phyloP scores from a whole-genome alignment of 2,113 vertebrate species.

The Proterorhinus semilunaris region DNA sequence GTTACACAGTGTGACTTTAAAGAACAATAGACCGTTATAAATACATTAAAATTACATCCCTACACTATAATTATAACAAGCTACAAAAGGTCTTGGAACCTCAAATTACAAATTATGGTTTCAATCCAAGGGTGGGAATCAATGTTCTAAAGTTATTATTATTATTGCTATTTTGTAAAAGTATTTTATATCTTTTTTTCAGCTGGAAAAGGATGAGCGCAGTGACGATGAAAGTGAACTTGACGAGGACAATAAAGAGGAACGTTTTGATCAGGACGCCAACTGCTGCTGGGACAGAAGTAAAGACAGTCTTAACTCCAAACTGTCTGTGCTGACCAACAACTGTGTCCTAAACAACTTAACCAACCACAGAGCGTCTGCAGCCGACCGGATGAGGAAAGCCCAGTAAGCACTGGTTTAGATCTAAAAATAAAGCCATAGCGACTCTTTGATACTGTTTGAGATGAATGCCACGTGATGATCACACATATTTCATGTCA shows the following conservation, averaged over 20 bases:
- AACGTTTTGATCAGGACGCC: conserved; percentile 65
- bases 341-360: conserved; percentile 77
- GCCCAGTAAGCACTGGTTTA: conserved; percentile 39
- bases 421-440: neutral
- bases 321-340: conserved; percentile 58
- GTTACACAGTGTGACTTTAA: too few species aligned
- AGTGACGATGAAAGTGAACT: conserved; percentile 85
- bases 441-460: neutral
- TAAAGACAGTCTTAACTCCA: conserved; percentile 63
- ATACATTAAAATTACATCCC: too few species aligned
- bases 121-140: too few species aligned
- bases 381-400: conserved; percentile 56
- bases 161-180: too few species aligned
- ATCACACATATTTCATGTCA: neutral
- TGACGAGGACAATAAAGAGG: conserved; percentile 77
- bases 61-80: too few species aligned
- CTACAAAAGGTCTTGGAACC: too few species aligned
- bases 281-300: conserved; percentile 66
- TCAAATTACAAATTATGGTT: too few species aligned
- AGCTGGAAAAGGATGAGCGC: conserved; percentile 89
- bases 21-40: too few species aligned
- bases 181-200: conserved; percentile 14
- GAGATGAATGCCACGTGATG: neutral
- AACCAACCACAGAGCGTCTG: conserved; percentile 62
- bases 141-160: too few species aligned